Base-by-base conservation (phyloP, 2,113 vertebrate species). In the Oenanthe melanoleuca region DNA sequence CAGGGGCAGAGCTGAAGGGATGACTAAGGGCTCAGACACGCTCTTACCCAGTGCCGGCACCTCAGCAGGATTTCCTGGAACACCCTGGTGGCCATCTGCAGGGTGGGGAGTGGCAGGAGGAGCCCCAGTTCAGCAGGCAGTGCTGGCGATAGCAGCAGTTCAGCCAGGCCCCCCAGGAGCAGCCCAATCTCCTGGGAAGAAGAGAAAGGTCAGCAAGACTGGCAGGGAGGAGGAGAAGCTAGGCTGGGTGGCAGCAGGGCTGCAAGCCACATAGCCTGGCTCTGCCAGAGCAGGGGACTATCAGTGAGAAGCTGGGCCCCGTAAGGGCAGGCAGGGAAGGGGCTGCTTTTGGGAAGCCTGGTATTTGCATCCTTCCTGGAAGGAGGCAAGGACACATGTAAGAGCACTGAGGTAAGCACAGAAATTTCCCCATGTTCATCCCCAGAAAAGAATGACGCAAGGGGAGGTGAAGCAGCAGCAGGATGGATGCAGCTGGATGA, bases 21-120 rank as follows among this genome's bases (percentile, higher is more conserved):
- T 12, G 22, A 12, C 21, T 24, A 18, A 21, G 29, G 22, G 31
- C 25, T 49, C 1, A 2, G 50, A 83, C 2, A 6, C 0, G 0
- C 31, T 71, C 97, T 97, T 80, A 99, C 99, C 99, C 99, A 99
- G 92, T 99, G 99, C 56, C 99, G 98, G 77, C 99, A 99, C 70
- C 98, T 98, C 65, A 99, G 97, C 79, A 99, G 97, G 96, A 99
- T 98, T 91, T 99, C 97, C 93, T 98, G 97, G 94, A 99, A 99
- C 25, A 98, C 92, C 67, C 89, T 97, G 3, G 98, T 97, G 5
- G 97, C 97, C n/a, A 17, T 96, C 45, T 89, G 96, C 64, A 99
- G 83, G 72, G 97, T 97, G 8, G 96, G 79, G n/a, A 97, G 96
- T 0, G 90, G 95, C 19, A 99, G 92, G n/a, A 97, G 87, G 4